phyloP scores from a whole-genome alignment of 2,113 vertebrate genomes.

The Megaceryle maxima region DNA sequence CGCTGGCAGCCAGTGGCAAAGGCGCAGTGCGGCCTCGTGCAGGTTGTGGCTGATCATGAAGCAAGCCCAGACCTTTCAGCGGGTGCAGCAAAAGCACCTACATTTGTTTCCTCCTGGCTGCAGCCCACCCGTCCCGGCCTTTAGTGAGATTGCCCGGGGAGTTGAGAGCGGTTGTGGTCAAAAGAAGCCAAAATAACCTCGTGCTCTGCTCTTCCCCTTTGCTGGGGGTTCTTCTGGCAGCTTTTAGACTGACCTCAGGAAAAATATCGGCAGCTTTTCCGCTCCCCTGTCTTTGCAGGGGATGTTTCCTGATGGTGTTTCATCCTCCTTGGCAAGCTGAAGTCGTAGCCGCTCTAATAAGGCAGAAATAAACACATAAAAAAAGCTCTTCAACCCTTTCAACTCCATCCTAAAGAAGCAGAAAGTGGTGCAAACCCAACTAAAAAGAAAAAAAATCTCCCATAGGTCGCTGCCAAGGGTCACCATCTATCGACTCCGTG shows the following conservation, averaged over 20 bases:
- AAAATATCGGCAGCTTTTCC: not conserved
- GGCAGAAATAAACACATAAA: not conserved
- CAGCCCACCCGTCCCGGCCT: not conserved
- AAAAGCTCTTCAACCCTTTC: not conserved
- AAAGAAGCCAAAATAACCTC: not conserved
- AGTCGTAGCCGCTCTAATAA: accelerated
- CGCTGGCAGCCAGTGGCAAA: not conserved
- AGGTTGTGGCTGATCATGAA: not conserved
- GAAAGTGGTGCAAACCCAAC: not conserved
- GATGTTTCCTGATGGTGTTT: not conserved
- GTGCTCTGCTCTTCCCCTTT: not conserved
- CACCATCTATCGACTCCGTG: not conserved
- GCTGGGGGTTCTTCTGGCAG: not conserved
- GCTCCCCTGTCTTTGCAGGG: accelerated
- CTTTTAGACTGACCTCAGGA: not conserved
- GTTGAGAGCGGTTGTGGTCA: accelerated
- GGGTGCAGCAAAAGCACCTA: not conserved
- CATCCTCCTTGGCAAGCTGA: not conserved
- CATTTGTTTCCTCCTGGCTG: not conserved
- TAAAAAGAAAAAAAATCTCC: not conserved
- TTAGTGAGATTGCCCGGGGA: not conserved
- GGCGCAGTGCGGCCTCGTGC: accelerated
- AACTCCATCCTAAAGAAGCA: not conserved
- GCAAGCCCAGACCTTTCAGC: not conserved
- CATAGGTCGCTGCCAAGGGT: not conserved